phyloP scores from a whole-genome alignment of 53 echinoderm and acorn worm genomes.

The Arbacia lixula region DNA sequence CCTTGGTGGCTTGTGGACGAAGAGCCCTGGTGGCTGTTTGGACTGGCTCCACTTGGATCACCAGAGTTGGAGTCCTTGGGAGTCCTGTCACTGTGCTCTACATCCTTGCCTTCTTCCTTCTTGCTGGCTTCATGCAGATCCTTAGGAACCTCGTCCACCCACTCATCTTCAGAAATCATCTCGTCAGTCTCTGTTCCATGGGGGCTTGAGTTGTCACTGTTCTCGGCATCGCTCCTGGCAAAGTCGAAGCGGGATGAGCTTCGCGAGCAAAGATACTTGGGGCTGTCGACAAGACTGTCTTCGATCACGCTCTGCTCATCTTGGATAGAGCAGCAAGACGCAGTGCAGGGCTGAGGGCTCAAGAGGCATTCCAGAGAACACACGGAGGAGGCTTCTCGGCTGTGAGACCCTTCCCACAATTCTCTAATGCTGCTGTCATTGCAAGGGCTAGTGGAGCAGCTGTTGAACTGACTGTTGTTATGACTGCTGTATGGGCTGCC shows the following conservation, averaged over 20 bases:
- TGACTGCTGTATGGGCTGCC: slow-evolving; percentile 96
- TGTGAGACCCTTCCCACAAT: slow-evolving; percentile 80
- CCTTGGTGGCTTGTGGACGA: slow-evolving; percentile 50
- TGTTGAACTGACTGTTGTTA: slow-evolving; percentile 98
- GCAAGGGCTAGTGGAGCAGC: slow-evolving; percentile 93
- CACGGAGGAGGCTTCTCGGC: slow-evolving; percentile 59
- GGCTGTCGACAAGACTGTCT: slow-evolving; percentile 94
- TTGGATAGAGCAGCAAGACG: slow-evolving; percentile 28
- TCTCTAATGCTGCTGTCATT: slow-evolving; percentile 86
- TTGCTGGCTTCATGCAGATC: slow-evolving; percentile 9
- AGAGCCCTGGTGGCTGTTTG: slow-evolving; percentile 44
- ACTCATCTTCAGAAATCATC: slow-evolving; percentile 94
- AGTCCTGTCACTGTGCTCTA: slow-evolving; percentile 16
- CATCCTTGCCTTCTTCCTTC: neutral
- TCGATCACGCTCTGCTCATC: slow-evolving; percentile 95
- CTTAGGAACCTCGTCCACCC: slow-evolving; percentile 78
- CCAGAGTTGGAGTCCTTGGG: neutral
- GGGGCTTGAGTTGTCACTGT: slow-evolving; percentile 72
- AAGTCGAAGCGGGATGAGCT: slow-evolving; percentile 99
- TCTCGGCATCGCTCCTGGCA: slow-evolving; percentile 84
- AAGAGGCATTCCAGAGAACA: slow-evolving; percentile 65
- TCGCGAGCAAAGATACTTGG: slow-evolving; percentile 88
- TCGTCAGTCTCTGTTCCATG: slow-evolving; percentile 92
- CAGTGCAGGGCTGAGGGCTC: slow-evolving; percentile 58
- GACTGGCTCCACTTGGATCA: slow-evolving; percentile 3